Evolutionary conservation across 1,140 invertebrate genomes (phyloP).

Genomic region (Bradysia coprophila): DNA sequence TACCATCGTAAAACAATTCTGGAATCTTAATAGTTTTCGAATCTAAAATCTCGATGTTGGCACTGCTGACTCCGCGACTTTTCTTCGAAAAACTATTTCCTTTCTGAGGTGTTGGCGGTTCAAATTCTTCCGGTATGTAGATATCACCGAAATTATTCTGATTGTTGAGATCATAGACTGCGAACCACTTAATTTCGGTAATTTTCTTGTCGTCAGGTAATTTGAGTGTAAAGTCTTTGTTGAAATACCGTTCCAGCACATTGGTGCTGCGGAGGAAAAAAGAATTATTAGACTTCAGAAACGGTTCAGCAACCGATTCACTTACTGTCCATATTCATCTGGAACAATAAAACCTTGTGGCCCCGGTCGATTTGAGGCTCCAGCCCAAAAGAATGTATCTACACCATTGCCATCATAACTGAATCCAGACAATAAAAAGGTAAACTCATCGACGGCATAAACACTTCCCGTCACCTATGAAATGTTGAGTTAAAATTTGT

Average conservation of each 20-base stretch:
- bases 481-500: slow-evolving; percentile 3
- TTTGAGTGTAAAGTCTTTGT: slow-evolving; percentile 66
- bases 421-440: slow-evolving; percentile 62
- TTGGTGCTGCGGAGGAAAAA: slow-evolving; percentile 49
- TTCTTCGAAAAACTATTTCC: slow-evolving; percentile 49
- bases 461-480: slow-evolving; percentile 68
- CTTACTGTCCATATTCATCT: slow-evolving; percentile 70
- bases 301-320: not conserved
- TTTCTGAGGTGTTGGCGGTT: slow-evolving; percentile 57
- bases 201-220: slow-evolving; percentile 76
- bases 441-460: slow-evolving; percentile 77
- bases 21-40: slow-evolving; percentile 61
- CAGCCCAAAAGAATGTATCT: slow-evolving; percentile 86
- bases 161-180: slow-evolving; percentile 68
- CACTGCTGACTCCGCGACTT: slow-evolving; percentile 50
- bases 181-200: slow-evolving; percentile 77
- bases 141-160: slow-evolving; percentile 82
- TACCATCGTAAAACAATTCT: slow-evolving; percentile 59
- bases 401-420: slow-evolving; percentile 82
- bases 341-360: slow-evolving; percentile 83
- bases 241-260: slow-evolving; percentile 64
- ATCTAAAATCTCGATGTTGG: slow-evolving; percentile 54
- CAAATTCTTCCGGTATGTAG: slow-evolving; percentile 78
- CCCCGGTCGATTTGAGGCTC: slow-evolving; percentile 65
- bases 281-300: slow-evolving; percentile 3